Percentiles rank a stretch among this genome's conserved stretches.
phyloP scores from a whole-genome alignment of 1,140 invertebrate species.

The Euwallacea fornicatus region DNA sequence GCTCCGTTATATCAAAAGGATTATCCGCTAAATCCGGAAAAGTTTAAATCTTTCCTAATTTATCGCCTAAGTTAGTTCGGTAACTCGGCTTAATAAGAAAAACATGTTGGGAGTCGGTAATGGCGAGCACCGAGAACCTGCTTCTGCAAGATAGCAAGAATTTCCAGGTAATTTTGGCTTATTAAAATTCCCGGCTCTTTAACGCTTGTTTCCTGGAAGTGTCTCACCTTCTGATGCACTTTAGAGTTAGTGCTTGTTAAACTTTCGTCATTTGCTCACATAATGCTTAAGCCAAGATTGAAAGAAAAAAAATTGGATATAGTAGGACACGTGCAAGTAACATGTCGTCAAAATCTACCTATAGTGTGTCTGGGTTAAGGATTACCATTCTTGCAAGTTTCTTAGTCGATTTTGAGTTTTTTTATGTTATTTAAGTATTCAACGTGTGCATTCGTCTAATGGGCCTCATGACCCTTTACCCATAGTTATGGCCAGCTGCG shows the following conservation, averaged over 20 bases:
- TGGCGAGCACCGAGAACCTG: slow-evolving; percentile 5
- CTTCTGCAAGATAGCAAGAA: slow-evolving; percentile 16
- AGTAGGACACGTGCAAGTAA: background rate
- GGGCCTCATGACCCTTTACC: no score
- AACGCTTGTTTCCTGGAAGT: background rate
- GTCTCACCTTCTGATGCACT: background rate
- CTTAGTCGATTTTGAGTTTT: no score
- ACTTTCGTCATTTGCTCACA: background rate
- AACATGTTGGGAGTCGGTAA: slow-evolving; percentile 25
- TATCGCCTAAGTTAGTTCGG: slow-evolving; percentile 22
- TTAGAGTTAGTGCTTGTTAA: background rate
- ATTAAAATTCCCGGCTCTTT: slow-evolving; percentile 4
- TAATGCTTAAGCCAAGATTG: background rate
- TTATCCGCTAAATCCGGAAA: slow-evolving; percentile 32
- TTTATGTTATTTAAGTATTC: no score
- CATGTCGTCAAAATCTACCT: background rate
- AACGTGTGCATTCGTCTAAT: no score
- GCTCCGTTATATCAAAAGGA: slow-evolving; percentile 32
- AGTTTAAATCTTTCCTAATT: slow-evolving; percentile 30
- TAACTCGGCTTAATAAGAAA: slow-evolving; percentile 30
- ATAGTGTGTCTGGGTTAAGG: no score
- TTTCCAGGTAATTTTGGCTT: slow-evolving; percentile 23
- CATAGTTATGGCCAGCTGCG: no score
- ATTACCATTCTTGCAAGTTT: no score
- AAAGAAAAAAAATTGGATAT: background rate